Conservation (phyloP, 23 tunicate species). For the Halocynthia roretzi region DNA sequence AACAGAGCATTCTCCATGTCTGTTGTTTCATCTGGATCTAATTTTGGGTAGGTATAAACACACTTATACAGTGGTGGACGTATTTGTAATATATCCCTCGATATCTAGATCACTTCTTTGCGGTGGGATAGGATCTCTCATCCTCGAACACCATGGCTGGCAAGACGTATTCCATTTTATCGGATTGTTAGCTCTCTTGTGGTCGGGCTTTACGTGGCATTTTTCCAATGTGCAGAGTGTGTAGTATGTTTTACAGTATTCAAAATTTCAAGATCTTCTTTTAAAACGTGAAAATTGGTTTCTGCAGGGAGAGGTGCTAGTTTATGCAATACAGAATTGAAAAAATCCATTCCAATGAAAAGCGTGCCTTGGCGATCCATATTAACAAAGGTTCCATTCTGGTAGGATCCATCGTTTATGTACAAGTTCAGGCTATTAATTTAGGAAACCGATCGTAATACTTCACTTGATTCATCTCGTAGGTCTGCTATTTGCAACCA, state of each 20-base stretch:
- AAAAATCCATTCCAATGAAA: background rate
- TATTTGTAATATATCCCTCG: too few relatives aligned
- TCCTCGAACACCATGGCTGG: conserved; percentile 73
- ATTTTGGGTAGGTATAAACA: conserved; percentile 41
- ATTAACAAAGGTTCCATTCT: conserved; percentile 46
- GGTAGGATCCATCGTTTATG: conserved; percentile 10
- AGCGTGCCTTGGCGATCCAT: conserved; percentile 66
- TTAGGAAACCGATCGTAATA: too few relatives aligned
- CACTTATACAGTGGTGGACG: too few relatives aligned
- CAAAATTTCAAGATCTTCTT: background rate
- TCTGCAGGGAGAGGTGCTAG: background rate
- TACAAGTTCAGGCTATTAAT: too few relatives aligned
- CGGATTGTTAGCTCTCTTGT: conserved; percentile 39
- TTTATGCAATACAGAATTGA: background rate
- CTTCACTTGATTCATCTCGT: background rate
- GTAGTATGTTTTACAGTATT: background rate
- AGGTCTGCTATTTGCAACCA: conserved; percentile 55
- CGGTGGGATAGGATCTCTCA: conserved; percentile 78
- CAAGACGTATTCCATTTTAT: conserved; percentile 63
- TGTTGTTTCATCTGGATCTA: conserved; percentile 61
- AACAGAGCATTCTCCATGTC: conserved; percentile 68
- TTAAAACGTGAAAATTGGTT: background rate
- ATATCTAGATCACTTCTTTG: conserved; percentile 43
- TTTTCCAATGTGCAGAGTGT: background rate
- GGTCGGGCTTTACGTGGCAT: conserved; percentile 26